Percentiles rank a stretch among this genome's conserved stretches.
Evolutionary conservation across 64 coral and sea anemone species (phyloP).

Genomic region (Dendronephthya gigantea): DNA sequence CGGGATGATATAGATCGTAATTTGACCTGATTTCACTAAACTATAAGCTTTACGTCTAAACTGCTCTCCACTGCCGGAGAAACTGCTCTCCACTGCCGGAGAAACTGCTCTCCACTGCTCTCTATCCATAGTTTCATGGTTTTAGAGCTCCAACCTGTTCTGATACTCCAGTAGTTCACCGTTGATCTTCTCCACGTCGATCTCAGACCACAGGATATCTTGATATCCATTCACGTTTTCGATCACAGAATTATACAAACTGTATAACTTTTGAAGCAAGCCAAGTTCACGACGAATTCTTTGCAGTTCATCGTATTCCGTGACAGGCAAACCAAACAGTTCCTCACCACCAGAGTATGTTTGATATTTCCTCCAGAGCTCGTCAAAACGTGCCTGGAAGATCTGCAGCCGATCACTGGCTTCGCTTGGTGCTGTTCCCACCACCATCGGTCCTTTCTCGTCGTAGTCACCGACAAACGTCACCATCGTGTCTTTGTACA

Average conservation of each 20-base stretch:
- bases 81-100: too few species aligned
- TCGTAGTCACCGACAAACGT: conserved; percentile 74
- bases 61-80: too few species aligned
- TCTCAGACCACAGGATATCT: conserved; percentile 93
- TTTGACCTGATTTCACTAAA: too few species aligned
- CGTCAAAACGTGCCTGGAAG: conserved; percentile 98
- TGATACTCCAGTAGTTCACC: conserved; percentile 83
- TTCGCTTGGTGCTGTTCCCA: conserved; percentile 77
- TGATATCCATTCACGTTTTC: conserved; percentile 97
- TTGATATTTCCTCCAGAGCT: conserved; percentile 95
- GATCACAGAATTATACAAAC: conserved; percentile 90
- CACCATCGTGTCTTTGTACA: conserved; percentile 57
- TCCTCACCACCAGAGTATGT: conserved; percentile 98
- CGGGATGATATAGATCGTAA: too few species aligned
- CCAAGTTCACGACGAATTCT: conserved; percentile 74
- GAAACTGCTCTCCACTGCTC: too few species aligned
- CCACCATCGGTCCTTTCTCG: conserved; percentile 96
- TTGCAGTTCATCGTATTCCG: conserved; percentile 79
- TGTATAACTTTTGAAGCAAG: conserved; percentile 87
- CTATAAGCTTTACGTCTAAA: too few species aligned
- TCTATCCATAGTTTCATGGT: too few species aligned
- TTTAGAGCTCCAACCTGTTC: conserved; percentile 51
- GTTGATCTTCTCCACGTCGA: conserved; percentile 97
- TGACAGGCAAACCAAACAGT: conserved; percentile 67
- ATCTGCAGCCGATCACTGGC: conserved; percentile 88